Percentiles rank a stretch among this genome's conserved stretches.
Evolutionary conservation across 2,797 vertebrate genomes (phyloP).

Genomic region (Anguilla megastoma): DNA sequence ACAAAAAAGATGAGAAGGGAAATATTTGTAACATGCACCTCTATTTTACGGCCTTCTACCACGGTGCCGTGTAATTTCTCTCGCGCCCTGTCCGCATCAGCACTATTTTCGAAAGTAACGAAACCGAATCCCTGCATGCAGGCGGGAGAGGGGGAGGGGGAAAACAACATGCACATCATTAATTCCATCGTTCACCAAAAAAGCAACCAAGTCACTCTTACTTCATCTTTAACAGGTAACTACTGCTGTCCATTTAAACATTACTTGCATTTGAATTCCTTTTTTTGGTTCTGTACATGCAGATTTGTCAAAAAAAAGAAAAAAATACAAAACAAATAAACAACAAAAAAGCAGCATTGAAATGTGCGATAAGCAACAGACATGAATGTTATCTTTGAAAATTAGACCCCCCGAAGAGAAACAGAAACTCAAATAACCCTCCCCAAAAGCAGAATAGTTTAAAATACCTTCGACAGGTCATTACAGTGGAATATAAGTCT

Average conservation of each 20-base stretch:
- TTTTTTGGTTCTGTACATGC: conserved; percentile 81
- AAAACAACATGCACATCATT: conserved; percentile 90
- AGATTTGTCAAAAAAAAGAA: conserved; percentile 42
- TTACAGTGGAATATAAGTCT: conserved; percentile 75
- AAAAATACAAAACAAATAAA: conserved; percentile 3
- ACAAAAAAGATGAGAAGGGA: conserved; percentile 74
- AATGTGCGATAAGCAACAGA: conserved; percentile 79
- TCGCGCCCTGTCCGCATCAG: conserved; percentile 95
- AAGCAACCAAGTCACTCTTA: conserved; percentile 42
- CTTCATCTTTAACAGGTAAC: conserved; percentile 61
- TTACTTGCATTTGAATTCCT: conserved; percentile 49
- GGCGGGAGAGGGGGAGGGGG: conserved; percentile 80
- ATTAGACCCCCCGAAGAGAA: conserved; percentile 68
- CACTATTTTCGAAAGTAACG: conserved; percentile 98
- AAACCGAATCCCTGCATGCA: conserved; percentile 98
- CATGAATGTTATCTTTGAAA: conserved; percentile 74
- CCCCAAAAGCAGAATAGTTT: conserved; percentile 35
- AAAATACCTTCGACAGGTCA: conserved; percentile 74
- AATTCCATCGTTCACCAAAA: conserved; percentile 78
- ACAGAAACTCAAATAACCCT: conserved; percentile 44
- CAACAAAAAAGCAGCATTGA: conserved; percentile 55
- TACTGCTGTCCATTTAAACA: conserved; percentile 72
- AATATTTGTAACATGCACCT: conserved; percentile 91
- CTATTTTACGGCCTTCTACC: conserved; percentile 96
- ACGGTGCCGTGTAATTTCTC: conserved; percentile 94